Evolutionary conservation across 1,140 invertebrate genomes (phyloP).

Genomic region (Tetramorium simillimum): DNA sequence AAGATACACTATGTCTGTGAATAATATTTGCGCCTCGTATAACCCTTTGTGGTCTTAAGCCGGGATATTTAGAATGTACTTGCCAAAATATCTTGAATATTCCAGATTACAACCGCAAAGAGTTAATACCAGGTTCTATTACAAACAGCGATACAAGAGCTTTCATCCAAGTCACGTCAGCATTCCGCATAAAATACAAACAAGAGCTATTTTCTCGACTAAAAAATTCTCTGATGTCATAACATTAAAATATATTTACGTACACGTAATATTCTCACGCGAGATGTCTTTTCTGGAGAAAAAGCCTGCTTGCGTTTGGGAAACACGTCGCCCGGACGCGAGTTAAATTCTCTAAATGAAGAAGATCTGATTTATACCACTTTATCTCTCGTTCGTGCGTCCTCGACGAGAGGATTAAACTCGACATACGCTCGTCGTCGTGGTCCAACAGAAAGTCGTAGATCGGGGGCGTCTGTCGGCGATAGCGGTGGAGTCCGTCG

Average conservation of each 20-base stretch:
- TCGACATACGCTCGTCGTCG: constrained; percentile 25
- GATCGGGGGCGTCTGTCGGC: constrained; percentile 29
- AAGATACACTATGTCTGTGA: not conserved
- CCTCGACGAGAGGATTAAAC: constrained; percentile 45
- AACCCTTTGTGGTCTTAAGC: constrained; percentile 10
- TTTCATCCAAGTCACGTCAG: constrained; percentile 24
- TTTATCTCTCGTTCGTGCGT: constrained; percentile 58
- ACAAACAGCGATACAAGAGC: not conserved
- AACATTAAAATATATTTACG: constrained; percentile 31
- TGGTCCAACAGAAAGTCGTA: constrained; percentile 47
- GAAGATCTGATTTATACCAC: constrained; percentile 53
- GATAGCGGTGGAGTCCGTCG: not conserved
- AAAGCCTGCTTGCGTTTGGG: constrained; percentile 31
- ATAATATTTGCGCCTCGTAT: constrained; percentile 8
- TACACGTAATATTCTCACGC: constrained; percentile 6
- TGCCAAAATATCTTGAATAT: constrained; percentile 50
- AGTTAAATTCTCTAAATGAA: constrained; percentile 58
- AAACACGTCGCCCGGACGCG: constrained; percentile 35
- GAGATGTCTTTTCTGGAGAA: not conserved
- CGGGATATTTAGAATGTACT: not conserved
- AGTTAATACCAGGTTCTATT: constrained; percentile 45
- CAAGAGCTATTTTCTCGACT: constrained; percentile 20
- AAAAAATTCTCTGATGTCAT: constrained; percentile 9
- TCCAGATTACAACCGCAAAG: constrained; percentile 43
- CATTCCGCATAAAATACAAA: constrained; percentile 35